These are phyloP conservation scores for Heterohyrax brucei DNA, from an alignment of 2,797 vertebrate genomes.

Conservation along the genomic window DNA sequence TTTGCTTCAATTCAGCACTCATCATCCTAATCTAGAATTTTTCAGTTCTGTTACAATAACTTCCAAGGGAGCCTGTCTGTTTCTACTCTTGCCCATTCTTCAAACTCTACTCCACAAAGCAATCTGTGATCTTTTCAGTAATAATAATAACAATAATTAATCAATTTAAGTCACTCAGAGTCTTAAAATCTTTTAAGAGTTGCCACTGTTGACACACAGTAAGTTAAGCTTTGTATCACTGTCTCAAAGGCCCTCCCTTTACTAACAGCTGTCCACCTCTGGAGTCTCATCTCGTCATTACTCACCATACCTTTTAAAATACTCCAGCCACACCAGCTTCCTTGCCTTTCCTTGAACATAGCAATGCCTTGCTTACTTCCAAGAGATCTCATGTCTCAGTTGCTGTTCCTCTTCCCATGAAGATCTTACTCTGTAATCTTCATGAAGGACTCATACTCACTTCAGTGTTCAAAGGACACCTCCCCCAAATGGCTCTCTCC, in stretches of 20 bases:
- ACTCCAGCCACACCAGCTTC: background rate
- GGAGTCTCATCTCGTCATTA: background rate
- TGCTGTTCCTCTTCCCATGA: background rate
- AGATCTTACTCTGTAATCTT: background rate
- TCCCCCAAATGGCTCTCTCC: background rate
- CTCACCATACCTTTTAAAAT: background rate
- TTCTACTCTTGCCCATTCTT: background rate
- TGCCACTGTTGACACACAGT: background rate
- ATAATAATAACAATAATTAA: background rate
- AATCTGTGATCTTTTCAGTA: background rate
- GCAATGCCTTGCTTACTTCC: background rate
- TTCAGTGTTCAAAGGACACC: background rate
- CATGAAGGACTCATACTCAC: background rate
- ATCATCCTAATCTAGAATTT: background rate
- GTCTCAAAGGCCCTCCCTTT: background rate
- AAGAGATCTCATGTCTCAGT: background rate
- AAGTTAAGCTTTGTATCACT: background rate
- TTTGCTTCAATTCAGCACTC: background rate
- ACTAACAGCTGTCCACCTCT: background rate
- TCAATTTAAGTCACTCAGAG: background rate
- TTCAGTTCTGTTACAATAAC: background rate
- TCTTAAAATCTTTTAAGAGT: background rate
- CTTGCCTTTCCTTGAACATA: background rate
- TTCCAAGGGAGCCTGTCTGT: background rate
- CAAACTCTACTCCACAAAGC: background rate